Percentiles rank a stretch among this genome's conserved stretches.
Evolutionary conservation across 1,140 invertebrate genomes (phyloP).

Genomic region (Agrypnia vestita): DNA sequence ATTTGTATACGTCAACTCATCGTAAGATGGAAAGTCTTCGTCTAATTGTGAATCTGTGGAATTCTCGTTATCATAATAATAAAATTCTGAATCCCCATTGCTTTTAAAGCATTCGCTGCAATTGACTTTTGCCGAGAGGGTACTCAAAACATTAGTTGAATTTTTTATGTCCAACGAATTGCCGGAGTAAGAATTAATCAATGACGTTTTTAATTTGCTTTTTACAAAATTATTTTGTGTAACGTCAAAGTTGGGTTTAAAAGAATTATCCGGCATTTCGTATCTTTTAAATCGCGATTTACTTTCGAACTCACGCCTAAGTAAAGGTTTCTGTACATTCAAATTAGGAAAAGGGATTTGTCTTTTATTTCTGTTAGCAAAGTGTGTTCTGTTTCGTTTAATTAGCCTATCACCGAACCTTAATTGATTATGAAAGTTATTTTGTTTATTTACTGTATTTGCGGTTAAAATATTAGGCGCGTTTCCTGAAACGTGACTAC

Average conservation of each 20-base stretch:
- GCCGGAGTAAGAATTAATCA: constrained; percentile 23
- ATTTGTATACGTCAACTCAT: constrained; percentile 39
- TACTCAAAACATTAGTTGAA: background rate
- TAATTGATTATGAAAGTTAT: background rate
- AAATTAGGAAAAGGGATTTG: background rate
- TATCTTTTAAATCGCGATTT: constrained; percentile 23
- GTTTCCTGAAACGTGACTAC: too few relatives aligned
- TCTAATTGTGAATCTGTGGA: constrained; percentile 47
- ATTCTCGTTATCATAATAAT: constrained; percentile 55
- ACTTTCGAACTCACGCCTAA: background rate
- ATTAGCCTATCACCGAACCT: constrained; percentile 21
- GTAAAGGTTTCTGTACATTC: background rate
- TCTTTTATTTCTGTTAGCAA: constrained; percentile 8
- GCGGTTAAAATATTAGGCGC: background rate
- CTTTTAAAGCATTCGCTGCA: constrained; percentile 30
- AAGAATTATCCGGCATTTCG: background rate
- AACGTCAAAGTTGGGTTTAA: background rate
- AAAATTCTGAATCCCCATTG: constrained; percentile 50
- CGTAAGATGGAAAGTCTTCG: constrained; percentile 44
- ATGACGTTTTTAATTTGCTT: constrained; percentile 25
- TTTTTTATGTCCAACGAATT: background rate
- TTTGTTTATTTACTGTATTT: background rate
- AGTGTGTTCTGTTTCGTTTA: background rate
- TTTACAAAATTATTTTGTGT: constrained; percentile 1
- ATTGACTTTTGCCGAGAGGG: constrained; percentile 6